Conservation (phyloP, 2,888 invertebrate species). For the Listrodromus nycthemerus region DNA sequence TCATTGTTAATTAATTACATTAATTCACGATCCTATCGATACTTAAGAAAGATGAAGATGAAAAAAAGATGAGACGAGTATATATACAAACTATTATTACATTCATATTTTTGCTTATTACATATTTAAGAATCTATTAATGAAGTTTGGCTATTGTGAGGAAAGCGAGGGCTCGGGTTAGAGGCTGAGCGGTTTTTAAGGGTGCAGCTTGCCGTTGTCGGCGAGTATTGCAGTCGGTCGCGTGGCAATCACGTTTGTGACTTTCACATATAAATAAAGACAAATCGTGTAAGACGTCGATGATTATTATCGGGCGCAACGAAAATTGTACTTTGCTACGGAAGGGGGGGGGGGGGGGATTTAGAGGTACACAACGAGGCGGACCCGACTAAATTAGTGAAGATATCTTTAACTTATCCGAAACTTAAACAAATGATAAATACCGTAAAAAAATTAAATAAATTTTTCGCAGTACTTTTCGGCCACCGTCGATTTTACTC, state of each 20-base stretch:
- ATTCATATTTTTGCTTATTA: slow-evolving; percentile 84
- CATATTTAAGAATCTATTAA: slow-evolving; percentile 82
- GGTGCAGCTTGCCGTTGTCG: slow-evolving; percentile 63
- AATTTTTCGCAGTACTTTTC: slow-evolving; percentile 68
- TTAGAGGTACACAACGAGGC: slow-evolving; percentile 57
- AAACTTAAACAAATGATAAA: slow-evolving; percentile 60
- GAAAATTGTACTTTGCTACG: slow-evolving; percentile 50
- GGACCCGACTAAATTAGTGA: slow-evolving; percentile 64
- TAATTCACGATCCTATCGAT: slow-evolving; percentile 82
- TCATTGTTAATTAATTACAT: slow-evolving; percentile 81
- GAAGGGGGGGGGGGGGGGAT: neutral
- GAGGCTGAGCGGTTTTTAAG: slow-evolving; percentile 64
- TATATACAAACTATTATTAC: slow-evolving; percentile 82
- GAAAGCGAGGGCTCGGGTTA: slow-evolving; percentile 64
- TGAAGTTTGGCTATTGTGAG: slow-evolving; percentile 77
- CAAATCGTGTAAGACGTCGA: slow-evolving; percentile 57
- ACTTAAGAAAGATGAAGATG: slow-evolving; percentile 78
- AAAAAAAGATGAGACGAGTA: slow-evolving; percentile 64
- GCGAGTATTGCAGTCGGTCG: slow-evolving; percentile 66
- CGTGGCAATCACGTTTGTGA: slow-evolving; percentile 73
- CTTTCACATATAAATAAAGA: slow-evolving; percentile 67
- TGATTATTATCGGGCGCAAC: slow-evolving; percentile 55
- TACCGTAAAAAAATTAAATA: slow-evolving; percentile 57
- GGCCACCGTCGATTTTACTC: slow-evolving; percentile 60
- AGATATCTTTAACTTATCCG: slow-evolving; percentile 67